Evolutionary conservation across 1,140 invertebrate species (phyloP).

Genomic region (Sycophila sp.): DNA sequence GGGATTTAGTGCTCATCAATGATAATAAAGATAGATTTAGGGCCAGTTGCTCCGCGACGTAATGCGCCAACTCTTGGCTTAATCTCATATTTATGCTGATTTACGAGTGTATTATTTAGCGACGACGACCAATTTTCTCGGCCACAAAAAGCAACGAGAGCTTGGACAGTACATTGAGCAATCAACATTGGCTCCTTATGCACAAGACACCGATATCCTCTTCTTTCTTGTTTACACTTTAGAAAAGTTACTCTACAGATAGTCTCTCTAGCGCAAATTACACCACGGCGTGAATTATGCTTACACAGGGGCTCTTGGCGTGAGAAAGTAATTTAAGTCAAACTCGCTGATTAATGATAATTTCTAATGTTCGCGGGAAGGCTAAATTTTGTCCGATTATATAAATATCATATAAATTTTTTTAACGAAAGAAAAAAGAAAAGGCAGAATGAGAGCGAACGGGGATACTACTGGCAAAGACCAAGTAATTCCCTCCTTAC

Average conservation of each 20-base stretch:
- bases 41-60: not conserved
- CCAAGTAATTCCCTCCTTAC: too few species aligned
- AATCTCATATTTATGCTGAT: conserved; percentile 18
- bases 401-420: too few species aligned
- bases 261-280: not conserved
- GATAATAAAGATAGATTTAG: conserved; percentile 10
- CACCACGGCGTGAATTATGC: not conserved
- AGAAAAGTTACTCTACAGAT: conserved; percentile 10
- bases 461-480: too few species aligned
- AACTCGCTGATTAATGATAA: conserved; percentile 22
- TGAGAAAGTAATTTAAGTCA: conserved; percentile 28
- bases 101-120: not conserved
- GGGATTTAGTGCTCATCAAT: not conserved
- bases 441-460: too few species aligned
- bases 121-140: too few species aligned
- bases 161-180: conserved; percentile 11
- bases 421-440: too few species aligned
- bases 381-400: too few species aligned
- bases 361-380: not conserved
- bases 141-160: too few species aligned
- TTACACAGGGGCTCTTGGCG: too few species aligned
- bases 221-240: not conserved
- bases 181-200: conserved; percentile 4
- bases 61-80: not conserved
- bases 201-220: not conserved